These are phyloP conservation scores for Smutsia temminckii DNA, from an alignment of 2,797 vertebrate genomes.

Conservation along the genomic window DNA sequence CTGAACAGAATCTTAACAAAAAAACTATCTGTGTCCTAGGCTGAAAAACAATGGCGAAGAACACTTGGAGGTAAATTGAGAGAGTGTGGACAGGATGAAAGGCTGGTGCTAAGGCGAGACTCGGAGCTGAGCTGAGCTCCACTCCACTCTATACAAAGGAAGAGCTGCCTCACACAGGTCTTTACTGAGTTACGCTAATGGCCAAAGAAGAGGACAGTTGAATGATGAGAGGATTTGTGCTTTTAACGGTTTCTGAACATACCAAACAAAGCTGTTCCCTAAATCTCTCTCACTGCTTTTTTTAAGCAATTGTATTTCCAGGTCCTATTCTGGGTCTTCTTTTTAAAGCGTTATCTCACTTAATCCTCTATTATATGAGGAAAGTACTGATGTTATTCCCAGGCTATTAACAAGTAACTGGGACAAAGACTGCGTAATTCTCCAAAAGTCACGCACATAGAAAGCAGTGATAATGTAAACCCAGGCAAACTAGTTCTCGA, in stretches of 20 bases:
- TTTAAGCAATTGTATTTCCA: neutral
- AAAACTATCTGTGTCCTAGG: neutral
- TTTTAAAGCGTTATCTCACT: neutral
- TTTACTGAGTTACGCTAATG: neutral
- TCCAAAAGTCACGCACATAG: neutral
- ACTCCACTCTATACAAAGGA: too few species aligned
- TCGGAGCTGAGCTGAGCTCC: too few species aligned
- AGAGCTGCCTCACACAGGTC: fast-evolving
- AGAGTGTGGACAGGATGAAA: neutral
- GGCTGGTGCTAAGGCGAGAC: fast-evolving
- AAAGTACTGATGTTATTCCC: neutral
- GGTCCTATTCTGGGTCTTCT: neutral
- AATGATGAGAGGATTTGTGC: neutral
- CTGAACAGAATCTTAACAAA: neutral
- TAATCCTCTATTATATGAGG: neutral
- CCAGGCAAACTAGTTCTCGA: neutral
- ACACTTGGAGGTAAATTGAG: fast-evolving
- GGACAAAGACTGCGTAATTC: neutral
- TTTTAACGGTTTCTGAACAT: neutral
- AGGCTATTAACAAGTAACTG: neutral
- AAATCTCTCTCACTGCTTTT: neutral
- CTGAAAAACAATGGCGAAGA: neutral
- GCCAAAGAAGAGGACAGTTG: neutral
- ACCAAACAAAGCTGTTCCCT: neutral
- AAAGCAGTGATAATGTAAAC: neutral